Evolutionary conservation across 2,888 invertebrate species (phyloP).

Genomic region (Lordiphosa fenestrarum): DNA sequence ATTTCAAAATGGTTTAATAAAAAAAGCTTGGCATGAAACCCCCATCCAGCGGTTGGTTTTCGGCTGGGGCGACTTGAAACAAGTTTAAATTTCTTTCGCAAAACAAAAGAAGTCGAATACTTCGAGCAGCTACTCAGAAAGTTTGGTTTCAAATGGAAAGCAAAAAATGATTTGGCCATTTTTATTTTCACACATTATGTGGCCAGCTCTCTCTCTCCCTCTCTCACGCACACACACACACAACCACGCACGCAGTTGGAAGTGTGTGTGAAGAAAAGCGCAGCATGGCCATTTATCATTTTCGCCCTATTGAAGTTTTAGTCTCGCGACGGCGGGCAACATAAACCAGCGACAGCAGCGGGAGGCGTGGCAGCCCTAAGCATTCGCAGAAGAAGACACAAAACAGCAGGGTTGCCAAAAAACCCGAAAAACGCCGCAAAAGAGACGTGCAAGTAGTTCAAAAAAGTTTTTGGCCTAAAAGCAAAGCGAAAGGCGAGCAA

Average conservation of each 20-base stretch:
- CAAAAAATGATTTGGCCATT: slow-evolving; percentile 54
- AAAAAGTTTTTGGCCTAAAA: slow-evolving; percentile 71
- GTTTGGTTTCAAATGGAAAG: slow-evolving; percentile 20
- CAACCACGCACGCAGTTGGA: neutral
- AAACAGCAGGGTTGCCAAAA: slow-evolving; percentile 71
- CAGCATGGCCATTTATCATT: slow-evolving; percentile 71
- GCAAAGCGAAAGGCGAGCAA: slow-evolving; percentile 50
- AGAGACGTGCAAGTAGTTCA: slow-evolving; percentile 72
- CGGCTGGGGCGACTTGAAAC: too few species aligned
- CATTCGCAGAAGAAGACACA: slow-evolving; percentile 58
- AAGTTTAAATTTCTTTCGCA: too few species aligned
- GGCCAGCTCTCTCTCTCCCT: slow-evolving; percentile 17
- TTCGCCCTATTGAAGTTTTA: slow-evolving; percentile 73
- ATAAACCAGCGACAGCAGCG: slow-evolving; percentile 62
- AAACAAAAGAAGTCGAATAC: slow-evolving; percentile 27
- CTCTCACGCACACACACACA: neutral
- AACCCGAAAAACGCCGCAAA: slow-evolving; percentile 51
- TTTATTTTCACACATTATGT: slow-evolving; percentile 62
- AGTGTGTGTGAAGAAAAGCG: slow-evolving; percentile 42
- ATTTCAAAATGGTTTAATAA: too few species aligned
- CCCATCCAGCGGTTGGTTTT: too few species aligned
- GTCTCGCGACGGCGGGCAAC: slow-evolving; percentile 63
- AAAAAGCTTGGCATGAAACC: too few species aligned
- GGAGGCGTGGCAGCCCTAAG: slow-evolving; percentile 56
- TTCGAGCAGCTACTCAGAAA: slow-evolving; percentile 15